Conservation (phyloP, 1,140 invertebrate genomes). For the Drosophila nikananu region DNA sequence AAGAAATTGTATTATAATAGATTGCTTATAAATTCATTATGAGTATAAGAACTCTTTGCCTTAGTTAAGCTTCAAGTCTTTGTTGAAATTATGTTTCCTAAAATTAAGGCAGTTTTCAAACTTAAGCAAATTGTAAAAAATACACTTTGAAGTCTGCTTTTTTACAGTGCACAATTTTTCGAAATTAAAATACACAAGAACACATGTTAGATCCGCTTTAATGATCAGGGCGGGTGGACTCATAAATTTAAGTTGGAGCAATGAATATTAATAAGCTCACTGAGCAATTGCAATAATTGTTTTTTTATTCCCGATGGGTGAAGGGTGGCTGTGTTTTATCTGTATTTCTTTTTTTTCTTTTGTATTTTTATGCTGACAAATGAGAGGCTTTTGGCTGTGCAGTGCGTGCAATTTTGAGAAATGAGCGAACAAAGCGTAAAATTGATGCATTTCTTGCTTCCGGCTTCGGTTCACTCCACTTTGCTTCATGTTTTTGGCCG, state of each 20-base stretch:
- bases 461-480: constrained; percentile 62
- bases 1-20: no score
- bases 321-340: background rate
- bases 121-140: background rate
- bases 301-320: constrained; percentile 23
- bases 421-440: constrained; percentile 62
- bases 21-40: no score
- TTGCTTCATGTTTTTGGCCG: constrained; percentile 58
- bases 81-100: background rate
- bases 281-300: constrained; percentile 73
- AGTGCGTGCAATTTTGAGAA: constrained; percentile 68
- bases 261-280: constrained; percentile 79
- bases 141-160: background rate
- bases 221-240: constrained; percentile 46
- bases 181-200: constrained; percentile 54
- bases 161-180: constrained; percentile 22
- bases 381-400: constrained; percentile 46
- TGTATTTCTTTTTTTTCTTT: background rate
- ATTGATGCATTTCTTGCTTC: constrained; percentile 56
- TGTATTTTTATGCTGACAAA: constrained; percentile 58
- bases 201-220: constrained; percentile 73
- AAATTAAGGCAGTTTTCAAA: background rate
- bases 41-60: no score
- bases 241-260: constrained; percentile 75
- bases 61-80: background rate